phyloP scores from a whole-genome alignment of 2,113 vertebrate genomes.

The Glareola pratincola region DNA sequence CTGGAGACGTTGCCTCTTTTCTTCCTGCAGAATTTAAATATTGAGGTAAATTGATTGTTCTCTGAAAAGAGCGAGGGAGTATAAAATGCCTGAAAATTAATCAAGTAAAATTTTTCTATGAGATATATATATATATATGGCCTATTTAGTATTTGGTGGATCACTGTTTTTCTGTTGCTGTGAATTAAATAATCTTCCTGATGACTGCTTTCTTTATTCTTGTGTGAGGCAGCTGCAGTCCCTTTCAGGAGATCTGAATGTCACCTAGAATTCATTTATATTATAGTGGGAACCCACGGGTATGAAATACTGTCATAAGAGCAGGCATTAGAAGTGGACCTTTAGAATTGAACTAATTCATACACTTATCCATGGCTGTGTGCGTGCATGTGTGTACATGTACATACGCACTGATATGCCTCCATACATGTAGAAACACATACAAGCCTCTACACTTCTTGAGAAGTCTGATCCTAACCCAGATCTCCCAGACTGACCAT shows the following conservation, averaged over 20 bases:
- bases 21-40: slow-evolving; percentile 36
- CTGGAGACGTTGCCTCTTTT: neutral
- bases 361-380: neutral
- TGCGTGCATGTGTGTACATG: neutral
- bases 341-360: neutral
- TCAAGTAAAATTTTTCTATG: neutral
- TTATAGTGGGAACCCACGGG: neutral
- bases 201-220: neutral
- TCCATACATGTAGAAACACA: neutral
- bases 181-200: neutral
- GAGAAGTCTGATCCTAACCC: neutral
- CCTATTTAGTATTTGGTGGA: neutral
- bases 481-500: neutral
- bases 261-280: neutral
- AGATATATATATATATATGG: neutral
- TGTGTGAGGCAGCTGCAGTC: neutral
- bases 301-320: neutral
- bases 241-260: neutral
- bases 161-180: neutral
- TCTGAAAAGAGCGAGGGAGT: neutral
- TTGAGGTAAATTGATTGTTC: neutral
- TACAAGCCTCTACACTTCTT: neutral
- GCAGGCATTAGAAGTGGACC: neutral
- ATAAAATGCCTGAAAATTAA: neutral
- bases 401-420: neutral